Evolutionary conservation across 2,888 invertebrate species (phyloP).

Genomic region (Diarsia rubi): DNA sequence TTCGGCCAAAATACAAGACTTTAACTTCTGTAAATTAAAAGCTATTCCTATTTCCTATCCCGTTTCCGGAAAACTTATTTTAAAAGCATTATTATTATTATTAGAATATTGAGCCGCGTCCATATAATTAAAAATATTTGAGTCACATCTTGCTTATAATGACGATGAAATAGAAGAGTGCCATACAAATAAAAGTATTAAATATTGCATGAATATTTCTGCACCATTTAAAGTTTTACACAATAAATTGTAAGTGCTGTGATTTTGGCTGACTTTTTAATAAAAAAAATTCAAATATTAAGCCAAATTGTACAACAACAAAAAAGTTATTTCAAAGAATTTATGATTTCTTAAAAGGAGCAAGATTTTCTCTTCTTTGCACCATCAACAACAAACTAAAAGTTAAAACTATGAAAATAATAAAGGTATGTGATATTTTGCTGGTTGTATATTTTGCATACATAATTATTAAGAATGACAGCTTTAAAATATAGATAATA

Average conservation of each 20-base stretch:
- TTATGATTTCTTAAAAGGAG: constrained; percentile 43
- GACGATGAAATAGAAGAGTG: constrained; percentile 62
- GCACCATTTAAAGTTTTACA: constrained; percentile 65
- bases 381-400: constrained; percentile 58
- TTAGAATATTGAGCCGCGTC: constrained; percentile 35
- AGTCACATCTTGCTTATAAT: constrained; percentile 49
- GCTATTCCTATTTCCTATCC: constrained; percentile 11
- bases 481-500: constrained; percentile 82
- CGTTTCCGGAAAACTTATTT: constrained; percentile 19
- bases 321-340: constrained; percentile 28
- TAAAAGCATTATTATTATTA: constrained; percentile 11
- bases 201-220: constrained; percentile 61
- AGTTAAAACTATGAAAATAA: constrained; percentile 53
- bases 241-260: constrained; percentile 64
- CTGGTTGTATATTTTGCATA: constrained; percentile 85
- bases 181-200: constrained; percentile 63
- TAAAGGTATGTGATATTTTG: constrained; percentile 84
- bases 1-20: constrained; percentile 60
- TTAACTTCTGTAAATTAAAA: constrained; percentile 37
- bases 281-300: constrained; percentile 45
- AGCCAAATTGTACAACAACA: constrained; percentile 37
- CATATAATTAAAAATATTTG: constrained; percentile 41
- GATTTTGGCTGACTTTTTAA: constrained; percentile 65
- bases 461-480: constrained; percentile 77
- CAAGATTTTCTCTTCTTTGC: constrained; percentile 53